Evolutionary conservation across 1,140 invertebrate species (phyloP).

Genomic region (Dendroctonus ponderosae): DNA sequence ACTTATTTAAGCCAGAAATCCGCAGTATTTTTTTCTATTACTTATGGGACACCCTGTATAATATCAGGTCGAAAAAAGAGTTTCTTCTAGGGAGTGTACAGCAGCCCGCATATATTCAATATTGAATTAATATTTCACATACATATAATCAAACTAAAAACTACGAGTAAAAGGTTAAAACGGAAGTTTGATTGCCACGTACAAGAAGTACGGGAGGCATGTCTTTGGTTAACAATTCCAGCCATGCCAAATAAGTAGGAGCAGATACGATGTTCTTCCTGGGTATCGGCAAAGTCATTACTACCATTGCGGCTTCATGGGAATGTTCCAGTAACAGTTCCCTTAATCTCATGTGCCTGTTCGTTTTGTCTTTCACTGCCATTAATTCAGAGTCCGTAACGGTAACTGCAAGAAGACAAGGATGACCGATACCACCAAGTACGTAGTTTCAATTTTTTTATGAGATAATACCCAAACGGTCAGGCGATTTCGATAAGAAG

Average conservation of each 20-base stretch:
- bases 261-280: constrained; percentile 84
- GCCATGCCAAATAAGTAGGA: constrained; percentile 90
- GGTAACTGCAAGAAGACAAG: constrained; percentile 54
- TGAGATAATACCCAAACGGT: too few species aligned
- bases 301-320: constrained; percentile 79
- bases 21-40: too few species aligned
- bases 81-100: too few species aligned
- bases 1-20: too few species aligned
- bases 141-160: neutral
- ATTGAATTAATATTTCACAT: too few species aligned
- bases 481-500: too few species aligned
- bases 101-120: too few species aligned
- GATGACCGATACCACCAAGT: neutral
- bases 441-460: too few species aligned
- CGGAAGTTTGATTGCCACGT: constrained; percentile 92
- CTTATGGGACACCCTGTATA: too few species aligned
- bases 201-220: constrained; percentile 91
- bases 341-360: constrained; percentile 82
- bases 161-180: constrained; percentile 94
- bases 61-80: too few species aligned
- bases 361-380: constrained; percentile 86
- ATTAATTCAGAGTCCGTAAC: constrained; percentile 82
- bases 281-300: constrained; percentile 94
- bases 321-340: constrained; percentile 87
- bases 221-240: constrained; percentile 83